phyloP scores from a whole-genome alignment of 2,888 invertebrate genomes.

The Eledona agricola region DNA sequence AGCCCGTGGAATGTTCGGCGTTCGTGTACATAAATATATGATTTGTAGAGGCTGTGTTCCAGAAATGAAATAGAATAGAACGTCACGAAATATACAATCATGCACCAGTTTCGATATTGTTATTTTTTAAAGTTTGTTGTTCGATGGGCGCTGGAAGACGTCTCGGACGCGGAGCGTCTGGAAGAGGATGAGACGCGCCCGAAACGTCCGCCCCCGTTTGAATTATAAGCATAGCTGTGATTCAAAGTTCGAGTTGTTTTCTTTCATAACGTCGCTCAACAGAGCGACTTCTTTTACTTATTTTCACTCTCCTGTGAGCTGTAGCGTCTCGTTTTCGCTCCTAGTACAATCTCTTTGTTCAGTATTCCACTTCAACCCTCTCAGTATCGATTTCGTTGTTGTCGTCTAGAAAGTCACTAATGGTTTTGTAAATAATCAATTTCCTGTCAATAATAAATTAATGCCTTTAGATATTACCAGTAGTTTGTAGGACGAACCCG shows the following conservation, averaged over 20 bases:
- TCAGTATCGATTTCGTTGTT: conserved; percentile 22
- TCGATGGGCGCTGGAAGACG: conserved; percentile 19
- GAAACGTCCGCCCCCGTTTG: conserved; percentile 28
- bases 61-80: conserved; percentile 16
- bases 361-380: conserved; percentile 21
- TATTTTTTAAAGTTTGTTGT: conserved; percentile 33
- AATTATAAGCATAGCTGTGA: conserved; percentile 45
- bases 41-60: conserved; percentile 32
- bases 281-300: conserved; percentile 13
- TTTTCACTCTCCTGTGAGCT: conserved; percentile 2
- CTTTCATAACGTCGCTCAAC: conserved; percentile 18
- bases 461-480: conserved; percentile 29
- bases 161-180: conserved; percentile 14
- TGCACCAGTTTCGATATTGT: conserved; percentile 32
- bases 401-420: conserved; percentile 17
- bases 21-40: conserved; percentile 12
- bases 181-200: conserved; percentile 10
- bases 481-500: too few relatives aligned
- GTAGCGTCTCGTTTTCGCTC: conserved; percentile 3
- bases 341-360: conserved; percentile 15
- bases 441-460: conserved; percentile 30
- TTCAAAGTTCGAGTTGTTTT: conserved; percentile 36
- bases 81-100: conserved; percentile 28
- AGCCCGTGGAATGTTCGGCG: conserved; percentile 5
- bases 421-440: conserved; percentile 22